A percentile compares a stretch with the other conserved stretches of the same genome.
Conservation (phyloP, 37 sponge, comb jelly and placozoan genomes). For the Spongilla lacustris region DNA sequence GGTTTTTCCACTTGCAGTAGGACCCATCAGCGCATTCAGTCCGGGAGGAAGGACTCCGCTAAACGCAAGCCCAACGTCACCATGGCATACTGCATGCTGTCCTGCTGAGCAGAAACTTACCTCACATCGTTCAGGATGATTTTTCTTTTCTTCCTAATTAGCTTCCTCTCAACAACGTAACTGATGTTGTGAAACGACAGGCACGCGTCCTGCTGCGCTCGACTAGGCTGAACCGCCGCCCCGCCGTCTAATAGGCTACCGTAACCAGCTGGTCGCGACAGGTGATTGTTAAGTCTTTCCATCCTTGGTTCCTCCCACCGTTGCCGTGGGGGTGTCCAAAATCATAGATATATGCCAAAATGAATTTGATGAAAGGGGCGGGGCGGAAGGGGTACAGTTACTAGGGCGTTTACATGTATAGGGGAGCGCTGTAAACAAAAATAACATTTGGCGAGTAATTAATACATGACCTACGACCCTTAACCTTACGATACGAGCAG, state of each 20-base stretch:
- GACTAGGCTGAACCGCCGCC: neutral
- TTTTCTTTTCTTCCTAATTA: neutral
- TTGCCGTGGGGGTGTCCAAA: no score
- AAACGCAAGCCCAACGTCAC: neutral
- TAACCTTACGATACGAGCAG: no score
- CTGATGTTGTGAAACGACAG: constrained; percentile 27
- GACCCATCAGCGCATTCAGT: constrained; percentile 63
- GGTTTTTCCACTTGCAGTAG: constrained; percentile 66
- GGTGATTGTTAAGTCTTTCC: no score
- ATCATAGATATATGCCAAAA: no score
- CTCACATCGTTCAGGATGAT: constrained; percentile 16
- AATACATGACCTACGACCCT: no score
- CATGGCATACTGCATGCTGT: neutral
- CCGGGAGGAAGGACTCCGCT: constrained; percentile 50
- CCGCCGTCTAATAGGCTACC: neutral
- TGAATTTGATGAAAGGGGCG: no score
- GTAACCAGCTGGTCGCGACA: no score
- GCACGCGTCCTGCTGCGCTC: neutral
- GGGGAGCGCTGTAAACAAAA: no score
- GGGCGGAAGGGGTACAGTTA: no score
- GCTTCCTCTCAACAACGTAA: constrained; percentile 1
- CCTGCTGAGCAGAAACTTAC: neutral
- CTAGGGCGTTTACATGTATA: no score
- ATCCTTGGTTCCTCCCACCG: no score
- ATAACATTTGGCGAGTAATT: no score